A percentile compares a stretch with the other conserved stretches of the same genome.
phyloP scores from a whole-genome alignment of 1,140 invertebrate species.

The Lucilia cuprina region DNA sequence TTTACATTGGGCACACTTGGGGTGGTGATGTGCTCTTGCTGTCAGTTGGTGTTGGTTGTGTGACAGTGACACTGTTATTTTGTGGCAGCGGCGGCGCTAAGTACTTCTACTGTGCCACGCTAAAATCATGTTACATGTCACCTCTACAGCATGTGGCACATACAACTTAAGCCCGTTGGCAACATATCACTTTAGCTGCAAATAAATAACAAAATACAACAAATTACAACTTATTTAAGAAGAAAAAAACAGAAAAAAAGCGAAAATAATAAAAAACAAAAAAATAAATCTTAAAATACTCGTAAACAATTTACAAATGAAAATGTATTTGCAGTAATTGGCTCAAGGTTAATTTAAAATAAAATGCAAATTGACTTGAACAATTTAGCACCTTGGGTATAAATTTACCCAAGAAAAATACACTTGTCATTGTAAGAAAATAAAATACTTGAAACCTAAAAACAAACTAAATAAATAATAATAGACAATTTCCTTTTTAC shows the following conservation, averaged over 20 bases:
- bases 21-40: neutral
- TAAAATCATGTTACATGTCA: conserved; percentile 27
- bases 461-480: neutral
- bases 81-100: conserved; percentile 22
- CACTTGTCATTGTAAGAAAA: neutral
- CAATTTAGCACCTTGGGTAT: conserved; percentile 21
- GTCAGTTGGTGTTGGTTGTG: neutral
- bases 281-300: too few species aligned
- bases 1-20: conserved; percentile 15
- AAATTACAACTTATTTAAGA: conserved; percentile 5
- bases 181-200: conserved; percentile 18
- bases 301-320: neutral
- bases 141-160: conserved; percentile 13
- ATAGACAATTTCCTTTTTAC: neutral
- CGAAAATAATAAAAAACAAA: neutral
- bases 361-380: conserved; percentile 16
- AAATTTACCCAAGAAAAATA: neutral
- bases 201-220: neutral
- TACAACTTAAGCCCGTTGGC: conserved; percentile 21
- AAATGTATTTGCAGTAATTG: conserved; percentile 16
- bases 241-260: neutral
- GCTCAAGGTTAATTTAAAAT: conserved; percentile 32
- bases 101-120: conserved; percentile 9
- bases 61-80: conserved; percentile 9
- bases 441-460: neutral